Evolutionary conservation across 2,797 vertebrate species (phyloP).

Genomic region (Menidia menidia): DNA sequence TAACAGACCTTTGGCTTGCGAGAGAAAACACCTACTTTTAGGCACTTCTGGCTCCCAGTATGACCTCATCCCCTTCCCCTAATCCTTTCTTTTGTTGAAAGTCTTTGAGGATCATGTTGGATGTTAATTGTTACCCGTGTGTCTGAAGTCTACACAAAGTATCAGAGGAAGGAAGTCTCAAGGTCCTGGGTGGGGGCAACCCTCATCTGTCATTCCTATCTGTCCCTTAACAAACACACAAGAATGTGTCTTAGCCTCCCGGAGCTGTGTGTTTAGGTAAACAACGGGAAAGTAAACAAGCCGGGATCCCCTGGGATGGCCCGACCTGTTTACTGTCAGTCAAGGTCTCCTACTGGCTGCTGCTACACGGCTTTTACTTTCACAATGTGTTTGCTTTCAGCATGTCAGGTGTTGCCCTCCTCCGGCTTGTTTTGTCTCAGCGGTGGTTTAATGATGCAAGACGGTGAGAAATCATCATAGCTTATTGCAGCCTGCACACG

Average conservation of each 20-base stretch:
- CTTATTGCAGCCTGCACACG: background rate
- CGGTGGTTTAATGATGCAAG: background rate
- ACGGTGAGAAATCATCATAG: background rate
- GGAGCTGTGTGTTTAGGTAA: constrained; percentile 62
- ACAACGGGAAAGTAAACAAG: constrained; percentile 49
- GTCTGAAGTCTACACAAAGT: constrained; percentile 40
- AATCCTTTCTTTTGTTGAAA: constrained; percentile 11
- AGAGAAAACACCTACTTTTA: background rate
- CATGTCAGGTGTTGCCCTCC: background rate
- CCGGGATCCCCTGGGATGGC: constrained; percentile 34
- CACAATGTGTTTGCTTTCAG: background rate
- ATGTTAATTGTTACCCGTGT: constrained; percentile 13
- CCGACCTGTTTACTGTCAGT: constrained; percentile 46
- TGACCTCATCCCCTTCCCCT: background rate
- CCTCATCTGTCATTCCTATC: constrained; percentile 46
- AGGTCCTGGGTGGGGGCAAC: constrained; percentile 39
- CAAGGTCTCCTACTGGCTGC: constrained; percentile 21
- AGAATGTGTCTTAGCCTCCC: constrained; percentile 44
- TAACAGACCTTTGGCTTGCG: background rate
- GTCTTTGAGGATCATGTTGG: constrained; percentile 12
- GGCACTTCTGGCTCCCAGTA: background rate
- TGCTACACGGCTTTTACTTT: constrained; percentile 28
- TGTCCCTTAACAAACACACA: constrained; percentile 25
- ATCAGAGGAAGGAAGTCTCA: constrained; percentile 36
- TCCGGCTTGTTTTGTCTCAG: background rate